phyloP scores from a whole-genome alignment of 2,797 vertebrate genomes.

The Ispidina picta region DNA sequence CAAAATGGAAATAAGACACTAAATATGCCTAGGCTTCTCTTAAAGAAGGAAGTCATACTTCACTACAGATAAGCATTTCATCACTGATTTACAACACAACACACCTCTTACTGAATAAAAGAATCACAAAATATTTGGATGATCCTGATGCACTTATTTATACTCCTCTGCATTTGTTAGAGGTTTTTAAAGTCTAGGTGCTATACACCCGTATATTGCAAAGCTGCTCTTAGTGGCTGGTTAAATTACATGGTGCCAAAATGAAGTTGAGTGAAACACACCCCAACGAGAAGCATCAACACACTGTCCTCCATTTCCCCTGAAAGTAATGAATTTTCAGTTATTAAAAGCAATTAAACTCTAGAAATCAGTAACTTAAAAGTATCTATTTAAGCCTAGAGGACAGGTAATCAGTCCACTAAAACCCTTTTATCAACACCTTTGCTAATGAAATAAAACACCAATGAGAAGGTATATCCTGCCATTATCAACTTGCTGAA shows the following conservation, averaged over 20 bases:
- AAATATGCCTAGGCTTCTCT: not conserved
- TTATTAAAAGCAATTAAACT: not conserved
- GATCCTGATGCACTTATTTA: not conserved
- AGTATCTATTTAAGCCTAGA: not conserved
- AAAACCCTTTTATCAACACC: not conserved
- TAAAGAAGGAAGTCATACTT: not conserved
- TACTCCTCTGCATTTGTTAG: not conserved
- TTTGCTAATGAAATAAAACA: not conserved
- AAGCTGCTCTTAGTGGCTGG: not conserved
- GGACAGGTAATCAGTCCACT: not conserved
- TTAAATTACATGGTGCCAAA: not conserved
- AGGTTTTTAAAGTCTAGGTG: not conserved
- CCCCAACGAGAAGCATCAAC: not conserved
- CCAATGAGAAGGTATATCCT: not conserved
- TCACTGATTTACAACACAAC: not conserved
- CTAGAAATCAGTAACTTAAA: not conserved
- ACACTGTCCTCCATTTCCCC: not conserved
- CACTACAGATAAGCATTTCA: not conserved
- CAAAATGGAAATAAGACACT: not conserved
- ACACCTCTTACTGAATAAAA: not conserved
- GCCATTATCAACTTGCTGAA: not conserved
- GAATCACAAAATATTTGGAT: not conserved
- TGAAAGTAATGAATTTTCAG: not conserved
- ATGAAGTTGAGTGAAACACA: not conserved
- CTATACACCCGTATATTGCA: not conserved